Conservation (phyloP, 2,797 vertebrate genomes). For the Rhinoraja longicauda region DNA sequence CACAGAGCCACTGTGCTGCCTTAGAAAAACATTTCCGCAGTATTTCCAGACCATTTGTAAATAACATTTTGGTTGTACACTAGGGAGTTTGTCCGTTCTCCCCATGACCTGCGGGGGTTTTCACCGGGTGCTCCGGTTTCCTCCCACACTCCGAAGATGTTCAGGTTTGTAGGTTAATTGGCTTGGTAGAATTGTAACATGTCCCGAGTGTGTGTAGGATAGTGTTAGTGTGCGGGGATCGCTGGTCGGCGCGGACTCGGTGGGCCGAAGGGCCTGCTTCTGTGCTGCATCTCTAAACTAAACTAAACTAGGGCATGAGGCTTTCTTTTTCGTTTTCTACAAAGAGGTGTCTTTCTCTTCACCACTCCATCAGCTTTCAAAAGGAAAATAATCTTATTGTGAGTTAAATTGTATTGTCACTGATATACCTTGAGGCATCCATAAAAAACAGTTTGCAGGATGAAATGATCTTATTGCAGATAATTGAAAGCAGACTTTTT, state of each 20-base stretch:
- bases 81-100: too few relatives aligned
- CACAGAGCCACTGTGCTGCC: too few relatives aligned
- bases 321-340: background rate
- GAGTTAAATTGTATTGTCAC: background rate
- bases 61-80: background rate
- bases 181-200: too few relatives aligned
- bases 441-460: constrained; percentile 18
- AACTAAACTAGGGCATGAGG: background rate
- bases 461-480: constrained; percentile 18
- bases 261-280: too few relatives aligned
- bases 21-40: background rate
- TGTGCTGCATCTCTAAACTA: too few relatives aligned
- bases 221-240: too few relatives aligned
- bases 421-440: constrained; percentile 22
- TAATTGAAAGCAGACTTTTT: constrained; percentile 16
- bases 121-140: too few relatives aligned
- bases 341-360: background rate
- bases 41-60: background rate
- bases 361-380: background rate
- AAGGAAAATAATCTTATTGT: background rate
- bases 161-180: too few relatives aligned
- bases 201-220: too few relatives aligned
- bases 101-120: too few relatives aligned
- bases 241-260: too few relatives aligned
- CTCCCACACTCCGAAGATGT: too few relatives aligned